These are phyloP conservation scores for Blennius ocellaris DNA, from an alignment of 2,113 vertebrate species.

Conservation along the genomic window DNA sequence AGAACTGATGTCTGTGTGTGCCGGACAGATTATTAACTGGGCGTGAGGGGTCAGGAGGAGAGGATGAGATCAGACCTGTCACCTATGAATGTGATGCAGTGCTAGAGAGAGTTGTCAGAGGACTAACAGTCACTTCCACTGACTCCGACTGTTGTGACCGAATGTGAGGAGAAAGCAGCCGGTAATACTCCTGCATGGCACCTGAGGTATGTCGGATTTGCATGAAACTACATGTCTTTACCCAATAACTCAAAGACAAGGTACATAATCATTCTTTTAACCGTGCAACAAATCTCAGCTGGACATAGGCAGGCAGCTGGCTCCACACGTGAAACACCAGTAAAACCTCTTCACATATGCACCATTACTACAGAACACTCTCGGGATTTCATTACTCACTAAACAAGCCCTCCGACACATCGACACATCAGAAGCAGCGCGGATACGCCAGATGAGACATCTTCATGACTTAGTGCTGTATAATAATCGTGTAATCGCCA, in stretches of 20 bases:
- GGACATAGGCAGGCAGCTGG: conserved; percentile 4
- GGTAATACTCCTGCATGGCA: background rate
- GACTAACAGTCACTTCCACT: conserved; percentile 13
- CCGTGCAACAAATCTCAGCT: background rate
- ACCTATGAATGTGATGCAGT: conserved; percentile 11
- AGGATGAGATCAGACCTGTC: conserved; percentile 21
- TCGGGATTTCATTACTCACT: conserved; percentile 18
- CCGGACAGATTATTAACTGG: conserved; percentile 26
- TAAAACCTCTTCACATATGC: background rate
- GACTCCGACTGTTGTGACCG: conserved; percentile 1
- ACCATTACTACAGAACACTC: conserved; percentile 20
- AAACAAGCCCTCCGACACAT: conserved; percentile 9
- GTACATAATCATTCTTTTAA: background rate
- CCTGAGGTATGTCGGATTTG: background rate
- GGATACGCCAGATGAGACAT: conserved; percentile 4
- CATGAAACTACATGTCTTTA: background rate
- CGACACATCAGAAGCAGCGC: background rate
- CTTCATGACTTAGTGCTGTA: background rate
- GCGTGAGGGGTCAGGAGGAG: background rate
- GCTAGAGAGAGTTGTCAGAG: conserved; percentile 24
- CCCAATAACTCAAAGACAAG: background rate
- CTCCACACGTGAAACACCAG: conserved; percentile 35
- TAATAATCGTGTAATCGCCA: background rate
- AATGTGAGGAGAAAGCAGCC: background rate
- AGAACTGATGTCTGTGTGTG: conserved; percentile 10